These are phyloP conservation scores for Sebastes steindachneri DNA, from an alignment of 2,797 vertebrate genomes.

Conservation along the genomic window DNA sequence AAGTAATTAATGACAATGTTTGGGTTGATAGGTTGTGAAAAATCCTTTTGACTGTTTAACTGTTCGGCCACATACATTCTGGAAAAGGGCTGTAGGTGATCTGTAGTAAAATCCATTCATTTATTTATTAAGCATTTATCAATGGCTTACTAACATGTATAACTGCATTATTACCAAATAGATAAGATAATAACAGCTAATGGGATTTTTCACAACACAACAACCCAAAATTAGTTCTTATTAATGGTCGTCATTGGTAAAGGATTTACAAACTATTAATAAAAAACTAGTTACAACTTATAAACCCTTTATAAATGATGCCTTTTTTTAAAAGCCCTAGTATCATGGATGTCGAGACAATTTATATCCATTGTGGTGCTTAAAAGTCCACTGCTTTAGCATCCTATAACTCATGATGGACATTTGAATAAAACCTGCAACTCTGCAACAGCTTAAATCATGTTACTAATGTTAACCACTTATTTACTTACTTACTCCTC, in stretches of 20 bases:
- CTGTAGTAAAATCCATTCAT: not conserved
- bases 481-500: no score
- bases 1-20: not conserved
- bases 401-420: no score
- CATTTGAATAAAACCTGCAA: no score
- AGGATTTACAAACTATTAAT: not conserved
- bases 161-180: not conserved
- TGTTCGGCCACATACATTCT: not conserved
- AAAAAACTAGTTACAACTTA: not conserved
- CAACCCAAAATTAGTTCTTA: not conserved
- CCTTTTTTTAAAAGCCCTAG: not conserved
- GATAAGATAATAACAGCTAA: not conserved
- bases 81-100: not conserved
- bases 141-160: not conserved
- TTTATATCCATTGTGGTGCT: not conserved
- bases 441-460: no score
- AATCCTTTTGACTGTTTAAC: not conserved
- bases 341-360: not conserved
- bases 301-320: not conserved
- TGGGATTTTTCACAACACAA: not conserved
- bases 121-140: not conserved
- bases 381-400: no score
- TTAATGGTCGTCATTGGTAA: not conserved
- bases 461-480: no score
- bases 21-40: not conserved